Base-by-base conservation (phyloP, 1,140 invertebrate species). In the Macrocentrus cingulum region DNA sequence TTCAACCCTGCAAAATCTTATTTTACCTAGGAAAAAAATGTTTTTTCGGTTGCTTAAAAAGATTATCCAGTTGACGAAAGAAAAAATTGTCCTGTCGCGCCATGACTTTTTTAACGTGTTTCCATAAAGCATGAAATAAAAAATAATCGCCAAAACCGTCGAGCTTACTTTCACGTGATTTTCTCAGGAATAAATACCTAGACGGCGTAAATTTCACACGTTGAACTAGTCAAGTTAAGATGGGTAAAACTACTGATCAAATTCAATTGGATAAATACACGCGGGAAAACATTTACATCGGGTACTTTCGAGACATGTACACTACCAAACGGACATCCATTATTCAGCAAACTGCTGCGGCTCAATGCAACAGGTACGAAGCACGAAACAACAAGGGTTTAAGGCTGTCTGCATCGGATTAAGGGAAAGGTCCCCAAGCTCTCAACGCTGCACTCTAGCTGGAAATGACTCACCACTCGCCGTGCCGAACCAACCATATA, bases 341-440 rank as follows among this genome's bases (percentile, higher is more conserved):
- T 76, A 76, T 76, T 75, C 74, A 75, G 63, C 64, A 66, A 68
- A 68, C 69, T 72, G 72, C 72, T 48, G 44, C 20, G 72, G 70
- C 72, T 76, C 63, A 70, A 69, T 70, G 72, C 74, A 76, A 76
- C 74, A 76, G 72, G 74, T 76, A 64, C 65, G 62, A 50, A 56
- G 41, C 48, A 56, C 59, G 66, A 56, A 56, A 50, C 59, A 60
- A 66, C 71, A 71, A 70, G 68, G 69, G 66, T 65, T 70, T 68
- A 66, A 71, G 66, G 67, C 62, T 68, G 66, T 66, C 62, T 61
- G 56, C 68, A 70, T 52, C 49, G 75, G 71, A 77, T 77, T 75
- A 75, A 73, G 70, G 70, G 37, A 59, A 48, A 65, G 66, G 62
- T 69, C 65, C 64, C 62, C 60, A 53, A 53, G 63, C 18, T 39